These are phyloP conservation scores for Strix uralensis DNA, from an alignment of 2,113 vertebrate genomes.

Conservation along the genomic window DNA sequence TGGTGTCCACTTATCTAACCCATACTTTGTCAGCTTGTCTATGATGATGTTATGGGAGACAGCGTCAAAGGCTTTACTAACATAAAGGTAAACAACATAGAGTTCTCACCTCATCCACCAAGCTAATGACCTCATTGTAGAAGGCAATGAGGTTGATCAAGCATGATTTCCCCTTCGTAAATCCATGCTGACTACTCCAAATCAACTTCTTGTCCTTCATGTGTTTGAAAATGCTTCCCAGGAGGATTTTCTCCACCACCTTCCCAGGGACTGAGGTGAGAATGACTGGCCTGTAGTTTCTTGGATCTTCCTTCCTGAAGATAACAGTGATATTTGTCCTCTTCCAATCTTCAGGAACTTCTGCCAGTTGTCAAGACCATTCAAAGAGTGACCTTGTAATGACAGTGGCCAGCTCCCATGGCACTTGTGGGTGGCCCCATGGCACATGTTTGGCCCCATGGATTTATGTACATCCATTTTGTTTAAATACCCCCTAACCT, in stretches of 20 bases:
- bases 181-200: neutral
- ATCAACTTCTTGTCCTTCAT: neutral
- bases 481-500: neutral
- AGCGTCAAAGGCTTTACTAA: neutral
- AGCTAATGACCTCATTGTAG: neutral
- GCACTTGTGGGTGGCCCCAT: neutral
- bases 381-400: neutral
- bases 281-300: neutral
- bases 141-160: neutral
- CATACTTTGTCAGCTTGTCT: neutral
- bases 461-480: neutral
- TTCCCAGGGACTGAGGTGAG: neutral
- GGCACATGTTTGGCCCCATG: neutral
- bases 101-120: neutral
- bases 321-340: neutral
- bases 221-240: neutral
- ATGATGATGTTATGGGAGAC: neutral
- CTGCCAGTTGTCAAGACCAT: neutral
- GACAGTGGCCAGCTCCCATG: neutral
- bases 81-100: neutral
- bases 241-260: neutral
- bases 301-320: neutral
- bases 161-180: neutral
- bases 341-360: neutral
- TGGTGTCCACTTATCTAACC: neutral